Evolutionary conservation across 2,888 invertebrate genomes (phyloP).

Genomic region (Incurvaria masculella): DNA sequence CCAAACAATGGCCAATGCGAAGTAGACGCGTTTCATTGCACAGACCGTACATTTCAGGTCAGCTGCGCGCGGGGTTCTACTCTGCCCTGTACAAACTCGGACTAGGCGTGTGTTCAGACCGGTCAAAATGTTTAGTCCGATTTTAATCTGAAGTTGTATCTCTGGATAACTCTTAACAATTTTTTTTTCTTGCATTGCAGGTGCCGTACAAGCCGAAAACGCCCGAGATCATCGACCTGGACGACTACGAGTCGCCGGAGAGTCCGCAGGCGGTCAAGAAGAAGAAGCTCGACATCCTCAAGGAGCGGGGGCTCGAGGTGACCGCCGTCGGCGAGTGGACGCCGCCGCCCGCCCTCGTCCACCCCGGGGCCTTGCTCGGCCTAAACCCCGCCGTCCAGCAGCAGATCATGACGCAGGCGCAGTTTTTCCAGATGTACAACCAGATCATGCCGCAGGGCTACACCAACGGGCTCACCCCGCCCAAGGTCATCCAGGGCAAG

Average conservation of each 20-base stretch:
- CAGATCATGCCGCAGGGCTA: conserved; percentile 30
- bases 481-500: conserved; percentile 60
- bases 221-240: conserved; percentile 64
- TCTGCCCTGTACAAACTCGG: background rate
- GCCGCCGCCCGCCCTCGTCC: conserved; percentile 22
- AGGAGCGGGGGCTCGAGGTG: conserved; percentile 72
- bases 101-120: background rate
- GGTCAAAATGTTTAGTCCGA: background rate
- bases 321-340: conserved; percentile 57
- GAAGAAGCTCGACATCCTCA: conserved; percentile 70
- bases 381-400: conserved; percentile 41
- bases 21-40: too few species aligned
- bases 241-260: conserved; percentile 43
- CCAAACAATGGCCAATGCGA: too few species aligned
- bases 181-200: conserved; percentile 25
- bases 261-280: conserved; percentile 54
- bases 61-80: background rate
- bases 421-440: conserved; percentile 41
- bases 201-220: conserved; percentile 60
- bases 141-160: background rate
- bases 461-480: conserved; percentile 40
- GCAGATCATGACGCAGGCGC: conserved; percentile 49
- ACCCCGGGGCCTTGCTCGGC: conserved; percentile 24
- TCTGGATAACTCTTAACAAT: too few species aligned
- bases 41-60: too few species aligned